Evolutionary conservation across 2,888 invertebrate species (phyloP), one percentile per base, ranked within the genome.

Genomic region (Slavum lentiscoides): DNA sequence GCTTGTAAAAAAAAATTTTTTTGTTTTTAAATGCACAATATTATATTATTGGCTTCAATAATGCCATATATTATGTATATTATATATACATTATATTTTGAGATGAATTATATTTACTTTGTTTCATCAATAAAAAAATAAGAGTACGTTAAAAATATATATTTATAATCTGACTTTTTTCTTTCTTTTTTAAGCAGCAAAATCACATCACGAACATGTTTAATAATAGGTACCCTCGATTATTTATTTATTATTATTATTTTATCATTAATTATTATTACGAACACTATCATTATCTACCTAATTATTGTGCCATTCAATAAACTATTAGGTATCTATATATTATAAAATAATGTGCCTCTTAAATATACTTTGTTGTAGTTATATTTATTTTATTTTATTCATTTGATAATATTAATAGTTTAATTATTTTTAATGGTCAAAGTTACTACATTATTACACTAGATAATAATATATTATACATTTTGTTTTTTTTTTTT

Each of bases 241-340:
- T 64, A 72, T 80, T 77, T 77, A 77, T 80, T 80, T 39, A n/a
- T n/a, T n/a, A n/a, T n/a, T n/a, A n/a, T n/a, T n/a, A n/a, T 77
- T 43, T 76, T 17, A 76, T 39, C 30, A 68, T 59, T 58, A 49
- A 69, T 70, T 80, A 80, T 30, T 43, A 43, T 66, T 64, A 62
- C 72, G 15, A 58, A 53, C 62, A 77, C 70, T 68, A 68, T 72
- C 59, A 73, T 61, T 58, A 43, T 68, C 30, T 62, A 80, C 70
- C 69, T 72, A 80, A 80, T 80, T 80, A 80, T 80, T 72, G 80
- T 72, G 80, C 66, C 72, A 80, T 80, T 80, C 55, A 80, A 72
- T 80, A 80, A 72, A 58, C 55, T 55, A 80, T 43, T 80, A 72
- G 80, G 70, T 80, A 64, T 70, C 19, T 72, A 58, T 53, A 74